Evolutionary conservation across 2,797 vertebrate genomes (phyloP).

Genomic region (Malurus splendens): DNA sequence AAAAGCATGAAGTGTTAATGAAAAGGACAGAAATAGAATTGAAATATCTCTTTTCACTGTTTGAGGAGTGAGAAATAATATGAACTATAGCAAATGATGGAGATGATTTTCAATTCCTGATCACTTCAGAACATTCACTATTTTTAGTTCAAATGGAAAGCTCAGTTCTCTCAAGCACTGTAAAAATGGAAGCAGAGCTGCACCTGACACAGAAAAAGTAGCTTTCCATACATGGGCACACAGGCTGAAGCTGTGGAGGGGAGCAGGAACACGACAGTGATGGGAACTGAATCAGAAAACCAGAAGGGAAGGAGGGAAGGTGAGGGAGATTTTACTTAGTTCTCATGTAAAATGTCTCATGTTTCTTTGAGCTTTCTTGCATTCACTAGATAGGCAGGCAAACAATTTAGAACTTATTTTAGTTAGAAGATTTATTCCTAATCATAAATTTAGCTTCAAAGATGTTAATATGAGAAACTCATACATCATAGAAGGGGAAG

Average conservation of each 20-base stretch:
- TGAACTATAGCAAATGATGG: background rate
- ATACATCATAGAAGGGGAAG: background rate
- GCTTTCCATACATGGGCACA: background rate
- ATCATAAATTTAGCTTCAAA: background rate
- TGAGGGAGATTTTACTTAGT: background rate
- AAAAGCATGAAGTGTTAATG: background rate
- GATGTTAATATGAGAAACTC: background rate
- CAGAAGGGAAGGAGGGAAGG: background rate
- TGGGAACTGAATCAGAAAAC: accelerated
- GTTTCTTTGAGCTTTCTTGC: background rate
- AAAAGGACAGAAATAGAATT: background rate
- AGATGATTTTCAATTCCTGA: background rate
- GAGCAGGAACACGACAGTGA: accelerated
- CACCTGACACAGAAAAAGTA: background rate
- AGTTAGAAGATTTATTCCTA: background rate
- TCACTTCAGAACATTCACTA: background rate
- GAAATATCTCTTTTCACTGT: background rate
- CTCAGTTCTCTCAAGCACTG: background rate
- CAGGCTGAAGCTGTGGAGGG: background rate
- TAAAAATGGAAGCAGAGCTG: background rate
- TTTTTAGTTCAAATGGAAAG: background rate
- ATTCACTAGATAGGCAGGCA: background rate
- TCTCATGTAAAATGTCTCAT: background rate
- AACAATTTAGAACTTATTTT: background rate
- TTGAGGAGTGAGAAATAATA: background rate